phyloP scores from a whole-genome alignment of 2,888 invertebrate species.

The Leucophenga montana region DNA sequence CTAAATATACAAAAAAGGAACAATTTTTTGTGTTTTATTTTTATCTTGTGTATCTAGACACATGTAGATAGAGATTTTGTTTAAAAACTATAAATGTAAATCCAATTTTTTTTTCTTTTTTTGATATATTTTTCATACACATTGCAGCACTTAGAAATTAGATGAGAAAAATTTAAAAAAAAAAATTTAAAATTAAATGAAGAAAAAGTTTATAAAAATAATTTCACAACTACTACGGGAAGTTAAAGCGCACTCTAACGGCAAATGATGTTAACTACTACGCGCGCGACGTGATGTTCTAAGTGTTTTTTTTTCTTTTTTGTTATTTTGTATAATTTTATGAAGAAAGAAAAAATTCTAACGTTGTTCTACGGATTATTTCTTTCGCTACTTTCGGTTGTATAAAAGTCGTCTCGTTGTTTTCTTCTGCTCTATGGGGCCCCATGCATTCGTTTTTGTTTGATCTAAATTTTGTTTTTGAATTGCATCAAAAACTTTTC shows the following conservation, averaged over 20 bases:
- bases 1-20: conserved; percentile 70
- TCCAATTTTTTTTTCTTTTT: conserved; percentile 58
- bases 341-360: conserved; percentile 64
- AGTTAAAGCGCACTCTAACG: conserved; percentile 16
- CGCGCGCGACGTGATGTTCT: conserved; percentile 49
- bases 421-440: conserved; percentile 42
- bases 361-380: conserved; percentile 48
- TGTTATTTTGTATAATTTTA: conserved; percentile 4
- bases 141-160: conserved; percentile 53
- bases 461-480: conserved; percentile 17
- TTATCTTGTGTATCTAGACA: conserved; percentile 41
- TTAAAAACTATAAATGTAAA: conserved; percentile 68
- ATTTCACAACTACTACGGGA: conserved; percentile 33
- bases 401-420: conserved; percentile 43
- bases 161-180: conserved; percentile 29
- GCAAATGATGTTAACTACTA: background rate
- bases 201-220: conserved; percentile 41
- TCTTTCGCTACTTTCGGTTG: conserved; percentile 34
- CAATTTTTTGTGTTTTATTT: conserved; percentile 53
- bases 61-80: conserved; percentile 49
- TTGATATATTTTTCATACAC: conserved; percentile 48
- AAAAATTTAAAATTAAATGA: conserved; percentile 31
- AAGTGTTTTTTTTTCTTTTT: conserved; percentile 45
- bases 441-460: conserved; percentile 11
- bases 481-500: conserved; percentile 20